phyloP scores from a whole-genome alignment of 2,888 invertebrate genomes.

The Melinopterus prodromus region DNA sequence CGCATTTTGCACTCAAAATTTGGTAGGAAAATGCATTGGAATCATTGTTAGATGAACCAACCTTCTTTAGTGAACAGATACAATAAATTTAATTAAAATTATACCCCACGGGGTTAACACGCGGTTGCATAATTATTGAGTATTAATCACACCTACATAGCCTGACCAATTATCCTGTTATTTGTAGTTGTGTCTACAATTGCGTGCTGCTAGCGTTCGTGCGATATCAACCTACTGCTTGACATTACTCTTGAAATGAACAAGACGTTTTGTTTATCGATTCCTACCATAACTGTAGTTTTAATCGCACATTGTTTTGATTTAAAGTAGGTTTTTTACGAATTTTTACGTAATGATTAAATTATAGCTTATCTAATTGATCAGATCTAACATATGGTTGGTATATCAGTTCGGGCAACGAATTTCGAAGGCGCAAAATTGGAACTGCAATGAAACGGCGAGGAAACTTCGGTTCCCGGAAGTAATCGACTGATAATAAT shows the following conservation, averaged over 20 bases:
- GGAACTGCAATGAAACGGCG: neutral
- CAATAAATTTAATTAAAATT: neutral
- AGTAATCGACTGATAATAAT: neutral
- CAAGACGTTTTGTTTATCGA: neutral
- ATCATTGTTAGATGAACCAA: neutral
- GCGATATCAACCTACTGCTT: neutral
- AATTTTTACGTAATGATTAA: too few species aligned
- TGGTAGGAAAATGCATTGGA: neutral
- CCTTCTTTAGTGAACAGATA: neutral
- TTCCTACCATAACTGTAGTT: too few species aligned
- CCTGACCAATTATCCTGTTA: neutral
- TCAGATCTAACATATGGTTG: too few species aligned
- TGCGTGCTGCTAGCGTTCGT: neutral
- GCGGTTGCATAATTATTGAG: neutral
- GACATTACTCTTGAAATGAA: neutral
- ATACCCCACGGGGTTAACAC: neutral
- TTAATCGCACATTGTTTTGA: too few species aligned
- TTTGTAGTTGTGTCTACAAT: neutral
- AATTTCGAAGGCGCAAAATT: neutral
- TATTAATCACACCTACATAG: neutral
- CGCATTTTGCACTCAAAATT: too few species aligned
- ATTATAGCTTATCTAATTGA: too few species aligned
- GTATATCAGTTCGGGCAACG: neutral
- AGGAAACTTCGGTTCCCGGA: neutral
- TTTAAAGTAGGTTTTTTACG: too few species aligned